Percentiles rank a stretch among this genome's conserved stretches.
Evolutionary conservation across 2,888 invertebrate species (phyloP).

Genomic region (Pecten maximus): DNA sequence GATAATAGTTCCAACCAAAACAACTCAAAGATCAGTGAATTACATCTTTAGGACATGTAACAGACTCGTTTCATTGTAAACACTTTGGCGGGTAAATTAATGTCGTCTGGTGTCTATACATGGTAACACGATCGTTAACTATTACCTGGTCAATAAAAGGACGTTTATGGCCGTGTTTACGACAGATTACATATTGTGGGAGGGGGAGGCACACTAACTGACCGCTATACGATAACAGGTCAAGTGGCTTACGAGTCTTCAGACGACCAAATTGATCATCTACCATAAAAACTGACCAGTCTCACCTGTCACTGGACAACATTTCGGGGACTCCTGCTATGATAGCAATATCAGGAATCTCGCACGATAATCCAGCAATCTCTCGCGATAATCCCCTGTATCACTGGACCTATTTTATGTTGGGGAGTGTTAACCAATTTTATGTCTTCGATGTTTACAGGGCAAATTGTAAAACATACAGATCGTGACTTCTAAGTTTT

Average conservation of each 20-base stretch:
- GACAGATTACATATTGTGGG: background rate
- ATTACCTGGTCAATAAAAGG: background rate
- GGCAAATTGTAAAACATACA: background rate
- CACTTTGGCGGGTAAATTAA: background rate
- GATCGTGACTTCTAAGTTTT: background rate
- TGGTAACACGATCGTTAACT: no score
- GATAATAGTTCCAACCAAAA: no score
- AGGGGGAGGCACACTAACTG: background rate
- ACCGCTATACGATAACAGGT: background rate
- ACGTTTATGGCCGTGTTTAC: background rate
- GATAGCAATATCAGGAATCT: background rate
- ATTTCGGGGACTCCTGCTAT: background rate
- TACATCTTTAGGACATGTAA: no score
- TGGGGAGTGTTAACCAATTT: background rate
- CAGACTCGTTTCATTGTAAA: no score
- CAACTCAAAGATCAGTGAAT: no score
- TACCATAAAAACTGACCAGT: background rate
- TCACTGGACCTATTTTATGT: background rate
- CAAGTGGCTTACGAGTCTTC: background rate
- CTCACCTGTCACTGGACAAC: background rate
- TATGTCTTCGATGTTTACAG: background rate
- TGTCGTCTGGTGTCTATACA: background rate
- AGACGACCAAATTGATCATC: background rate
- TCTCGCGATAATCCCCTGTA: background rate
- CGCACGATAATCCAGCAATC: no score